Evolutionary conservation across 2,888 invertebrate genomes (phyloP), one percentile per base, ranked within the genome.

Genomic region (Rutpela maculata): DNA sequence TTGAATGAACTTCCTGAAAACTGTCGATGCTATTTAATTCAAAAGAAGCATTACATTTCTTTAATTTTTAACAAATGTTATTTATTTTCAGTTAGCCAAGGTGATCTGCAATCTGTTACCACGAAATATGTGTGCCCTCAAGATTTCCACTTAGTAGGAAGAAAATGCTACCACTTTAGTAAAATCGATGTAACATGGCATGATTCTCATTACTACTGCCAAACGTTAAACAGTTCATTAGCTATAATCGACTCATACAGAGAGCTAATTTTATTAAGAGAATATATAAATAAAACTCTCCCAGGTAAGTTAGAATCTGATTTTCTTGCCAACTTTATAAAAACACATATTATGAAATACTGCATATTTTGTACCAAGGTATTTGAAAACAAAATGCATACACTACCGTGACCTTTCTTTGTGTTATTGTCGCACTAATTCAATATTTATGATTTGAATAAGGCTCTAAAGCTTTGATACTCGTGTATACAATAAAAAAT

Each of bases 151-250:
- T 71, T 84, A 15, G 79, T 88, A 5, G 86, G 85, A 22, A 82
- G 83, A 57, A 85, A 84, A 72, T 88, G 88, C 76, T 88, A 87
- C 80, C 82, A 85, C 77, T 88, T 88, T 81, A 87, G 87, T 72
- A 82, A 78, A 7, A 73, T 71, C 12, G 77, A 80, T 66, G 84
- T 79, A 0, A 86, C 83, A 15, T 88, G 87, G 87, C 83, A 84
- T 17, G 86, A 87, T 59, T 87, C 88, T 0, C 86, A 86, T 75
- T 88, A 83, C 80, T 81, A 82, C 31, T 88, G 87, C 65, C 79
- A 78, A 43, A 77, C 81, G 19, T 78, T 85, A 65, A 82, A 82
- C 43, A 83, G 84, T 56, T 80, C 80, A 63, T 76, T 85, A 59
- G 74, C 83, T 10, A 75, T 81, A 12, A 80, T 84, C 43, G 75